Conservation (phyloP, 2,797 vertebrate species). For the Luscinia luscinia region DNA sequence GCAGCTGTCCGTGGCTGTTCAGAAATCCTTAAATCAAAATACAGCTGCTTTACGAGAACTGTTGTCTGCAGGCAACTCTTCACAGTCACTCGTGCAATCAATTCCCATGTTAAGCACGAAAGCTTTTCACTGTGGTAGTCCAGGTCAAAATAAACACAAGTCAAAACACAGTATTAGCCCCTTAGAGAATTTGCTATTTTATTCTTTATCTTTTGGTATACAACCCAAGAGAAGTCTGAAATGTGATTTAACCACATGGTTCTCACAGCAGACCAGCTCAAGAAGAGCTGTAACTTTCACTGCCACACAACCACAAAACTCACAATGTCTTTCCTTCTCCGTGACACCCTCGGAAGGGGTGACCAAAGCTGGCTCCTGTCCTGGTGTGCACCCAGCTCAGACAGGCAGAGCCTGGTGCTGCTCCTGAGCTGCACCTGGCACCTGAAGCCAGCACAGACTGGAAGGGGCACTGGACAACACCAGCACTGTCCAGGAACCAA, state of each 20-base stretch:
- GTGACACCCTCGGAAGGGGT: not conserved
- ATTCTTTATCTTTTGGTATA: not conserved
- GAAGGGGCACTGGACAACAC: not conserved
- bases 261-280: not conserved
- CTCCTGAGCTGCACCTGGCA: not conserved
- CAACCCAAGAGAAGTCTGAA: not conserved
- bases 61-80: not conserved
- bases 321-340: not conserved
- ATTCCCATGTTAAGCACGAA: not conserved
- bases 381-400: not conserved
- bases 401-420: not conserved
- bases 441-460: not conserved
- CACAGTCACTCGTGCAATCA: not conserved
- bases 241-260: not conserved
- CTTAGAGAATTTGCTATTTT: not conserved
- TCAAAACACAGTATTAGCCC: not conserved
- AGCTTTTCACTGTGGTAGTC: not conserved
- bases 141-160: not conserved
- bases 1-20: not conserved
- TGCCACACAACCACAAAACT: not conserved
- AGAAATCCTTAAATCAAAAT: not conserved
- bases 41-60: not conserved
- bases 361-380: not conserved
- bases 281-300: not conserved
- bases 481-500: not conserved